Conservation (phyloP, 2,113 vertebrate genomes). For the Lophochroa leadbeateri region DNA sequence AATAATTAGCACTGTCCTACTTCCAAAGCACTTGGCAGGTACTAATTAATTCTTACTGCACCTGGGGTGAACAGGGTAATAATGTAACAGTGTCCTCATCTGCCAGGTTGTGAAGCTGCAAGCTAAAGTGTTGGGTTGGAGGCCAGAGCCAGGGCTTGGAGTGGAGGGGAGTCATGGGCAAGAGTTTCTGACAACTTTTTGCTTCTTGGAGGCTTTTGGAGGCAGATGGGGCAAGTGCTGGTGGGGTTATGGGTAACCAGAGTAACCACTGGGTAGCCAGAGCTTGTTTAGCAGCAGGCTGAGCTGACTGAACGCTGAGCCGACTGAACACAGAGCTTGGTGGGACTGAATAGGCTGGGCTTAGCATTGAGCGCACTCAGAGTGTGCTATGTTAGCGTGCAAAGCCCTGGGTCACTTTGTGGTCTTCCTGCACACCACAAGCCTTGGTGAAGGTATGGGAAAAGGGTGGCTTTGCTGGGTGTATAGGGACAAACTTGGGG, state of each 20-base stretch:
- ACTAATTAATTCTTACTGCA: background rate
- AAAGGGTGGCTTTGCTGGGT: background rate
- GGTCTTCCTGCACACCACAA: background rate
- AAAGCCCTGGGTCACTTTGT: accelerated
- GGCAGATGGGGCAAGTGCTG: background rate
- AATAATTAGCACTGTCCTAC: background rate
- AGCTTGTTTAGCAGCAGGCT: background rate
- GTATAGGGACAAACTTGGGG: background rate
- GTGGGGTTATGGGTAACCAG: background rate
- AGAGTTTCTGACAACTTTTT: background rate
- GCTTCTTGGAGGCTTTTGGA: background rate
- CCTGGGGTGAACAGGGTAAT: background rate
- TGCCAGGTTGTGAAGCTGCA: background rate
- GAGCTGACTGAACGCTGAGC: background rate
- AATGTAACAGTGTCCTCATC: background rate
- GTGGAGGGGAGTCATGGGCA: background rate
- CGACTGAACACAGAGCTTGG: accelerated
- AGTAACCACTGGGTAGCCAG: background rate
- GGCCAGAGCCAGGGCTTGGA: background rate
- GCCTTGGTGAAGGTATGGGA: accelerated
- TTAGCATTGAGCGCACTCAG: accelerated
- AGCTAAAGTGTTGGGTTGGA: background rate
- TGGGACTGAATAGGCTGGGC: background rate
- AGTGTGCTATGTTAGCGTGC: accelerated
- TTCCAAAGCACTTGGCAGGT: background rate